These are phyloP conservation scores for Ischnura elegans DNA, from an alignment of 2,888 invertebrate genomes.

Conservation along the genomic window DNA sequence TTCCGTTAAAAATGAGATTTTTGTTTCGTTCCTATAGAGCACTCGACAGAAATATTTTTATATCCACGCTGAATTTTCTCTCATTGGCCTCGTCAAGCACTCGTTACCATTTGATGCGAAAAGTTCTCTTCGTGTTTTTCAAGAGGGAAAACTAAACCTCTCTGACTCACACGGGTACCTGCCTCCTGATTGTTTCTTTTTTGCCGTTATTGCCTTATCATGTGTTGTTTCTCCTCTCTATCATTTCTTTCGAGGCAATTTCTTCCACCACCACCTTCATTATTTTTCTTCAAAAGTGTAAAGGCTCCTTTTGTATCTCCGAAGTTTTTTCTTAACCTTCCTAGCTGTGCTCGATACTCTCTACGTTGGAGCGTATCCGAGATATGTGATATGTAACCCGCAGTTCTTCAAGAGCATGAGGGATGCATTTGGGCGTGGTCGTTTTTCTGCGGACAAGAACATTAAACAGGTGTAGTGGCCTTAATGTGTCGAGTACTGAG, in stretches of 20 bases:
- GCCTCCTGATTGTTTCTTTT: background rate
- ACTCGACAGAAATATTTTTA: background rate
- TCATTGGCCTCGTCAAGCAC: no score
- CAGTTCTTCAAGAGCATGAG: no score
- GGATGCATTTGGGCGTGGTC: no score
- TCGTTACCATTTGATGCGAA: background rate
- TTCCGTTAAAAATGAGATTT: background rate
- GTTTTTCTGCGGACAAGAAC: no score
- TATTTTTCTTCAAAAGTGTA: background rate
- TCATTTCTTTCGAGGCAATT: background rate
- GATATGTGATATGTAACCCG: no score
- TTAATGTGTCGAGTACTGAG: no score
- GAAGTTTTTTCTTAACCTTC: background rate
- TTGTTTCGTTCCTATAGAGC: background rate
- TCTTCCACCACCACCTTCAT: background rate
- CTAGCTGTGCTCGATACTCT: background rate
- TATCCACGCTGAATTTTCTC: background rate
- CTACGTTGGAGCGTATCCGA: no score
- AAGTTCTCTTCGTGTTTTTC: constrained; percentile 49
- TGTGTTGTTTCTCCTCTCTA: background rate
- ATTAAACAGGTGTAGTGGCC: no score
- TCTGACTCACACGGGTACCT: background rate
- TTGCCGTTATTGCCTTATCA: background rate
- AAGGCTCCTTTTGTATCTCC: background rate
- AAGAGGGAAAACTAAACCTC: background rate